Percentiles rank a stretch among this genome's conserved stretches.
These are phyloP conservation scores for Nephila pilipes DNA, from an alignment of 1,140 invertebrate genomes.

Conservation along the genomic window DNA sequence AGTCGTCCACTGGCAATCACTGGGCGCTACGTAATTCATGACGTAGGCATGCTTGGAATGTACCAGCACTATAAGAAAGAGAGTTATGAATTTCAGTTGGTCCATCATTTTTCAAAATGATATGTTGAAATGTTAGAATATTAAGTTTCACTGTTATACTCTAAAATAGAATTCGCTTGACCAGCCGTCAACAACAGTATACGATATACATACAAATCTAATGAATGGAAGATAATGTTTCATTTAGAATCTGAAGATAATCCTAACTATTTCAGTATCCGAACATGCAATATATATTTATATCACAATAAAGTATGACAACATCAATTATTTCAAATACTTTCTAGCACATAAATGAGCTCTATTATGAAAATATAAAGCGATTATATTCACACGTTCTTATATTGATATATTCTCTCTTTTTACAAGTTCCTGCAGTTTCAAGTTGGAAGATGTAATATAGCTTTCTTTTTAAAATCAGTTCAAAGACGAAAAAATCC, in stretches of 20 bases:
- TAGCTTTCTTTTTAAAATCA: neutral
- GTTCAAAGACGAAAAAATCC: neutral
- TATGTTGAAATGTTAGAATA: slow-evolving; percentile 46
- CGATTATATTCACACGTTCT: neutral
- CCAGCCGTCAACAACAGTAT: slow-evolving; percentile 4
- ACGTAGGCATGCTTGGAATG: neutral
- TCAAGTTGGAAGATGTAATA: neutral
- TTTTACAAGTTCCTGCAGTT: neutral
- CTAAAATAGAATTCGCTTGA: slow-evolving; percentile 31
- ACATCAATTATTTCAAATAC: neutral
- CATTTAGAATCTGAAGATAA: slow-evolving; percentile 38
- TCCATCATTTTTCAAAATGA: slow-evolving; percentile 67
- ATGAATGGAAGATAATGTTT: slow-evolving; percentile 1
- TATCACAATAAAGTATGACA: neutral
- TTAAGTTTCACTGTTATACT: neutral
- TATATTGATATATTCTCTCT: neutral
- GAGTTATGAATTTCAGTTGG: slow-evolving; percentile 63
- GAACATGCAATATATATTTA: slow-evolving; percentile 48
- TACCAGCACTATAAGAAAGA: slow-evolving; percentile 9
- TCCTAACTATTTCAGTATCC: slow-evolving; percentile 23
- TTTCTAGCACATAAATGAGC: neutral
- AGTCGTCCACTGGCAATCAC: slow-evolving; percentile 70
- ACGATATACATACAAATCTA: slow-evolving; percentile 12
- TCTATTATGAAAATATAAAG: slow-evolving; percentile 12
- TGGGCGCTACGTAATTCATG: slow-evolving; percentile 73